Conservation (phyloP, 2,888 invertebrate genomes). For the Diarsia rubi region DNA sequence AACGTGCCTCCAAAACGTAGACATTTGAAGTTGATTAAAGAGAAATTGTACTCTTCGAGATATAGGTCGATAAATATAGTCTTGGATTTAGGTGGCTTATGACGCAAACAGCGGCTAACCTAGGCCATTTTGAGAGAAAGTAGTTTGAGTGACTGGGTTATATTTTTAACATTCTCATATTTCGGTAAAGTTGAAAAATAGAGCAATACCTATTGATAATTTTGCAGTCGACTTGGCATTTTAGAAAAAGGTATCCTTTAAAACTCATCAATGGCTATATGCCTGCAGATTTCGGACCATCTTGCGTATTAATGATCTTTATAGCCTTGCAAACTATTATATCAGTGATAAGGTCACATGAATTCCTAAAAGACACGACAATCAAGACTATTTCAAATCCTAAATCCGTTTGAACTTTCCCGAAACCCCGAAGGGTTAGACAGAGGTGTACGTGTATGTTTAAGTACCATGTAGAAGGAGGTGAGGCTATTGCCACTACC, state of each 20-base stretch:
- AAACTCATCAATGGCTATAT: not conserved
- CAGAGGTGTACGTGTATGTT: no score
- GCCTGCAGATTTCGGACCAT: not conserved
- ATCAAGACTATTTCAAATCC: not conserved
- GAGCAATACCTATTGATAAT: not conserved
- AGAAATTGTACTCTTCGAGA: conserved; percentile 35
- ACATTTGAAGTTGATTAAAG: conserved; percentile 40
- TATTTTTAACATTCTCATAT: conserved; percentile 9
- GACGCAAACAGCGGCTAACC: conserved; percentile 39
- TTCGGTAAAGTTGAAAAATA: not conserved
- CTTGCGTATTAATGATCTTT: not conserved
- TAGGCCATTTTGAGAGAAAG: conserved; percentile 21
- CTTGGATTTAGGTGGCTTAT: conserved; percentile 41
- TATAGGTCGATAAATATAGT: conserved; percentile 52
- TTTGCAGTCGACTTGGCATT: not conserved
- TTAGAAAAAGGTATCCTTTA: not conserved
- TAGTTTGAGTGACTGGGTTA: conserved; percentile 15
- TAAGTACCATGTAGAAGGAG: no score
- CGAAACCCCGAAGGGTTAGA: no score
- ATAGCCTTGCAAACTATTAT: not conserved
- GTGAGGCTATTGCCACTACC: no score
- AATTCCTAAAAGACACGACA: not conserved
- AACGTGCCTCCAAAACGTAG: conserved; percentile 28
- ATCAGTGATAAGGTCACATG: not conserved
- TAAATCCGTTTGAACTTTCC: not conserved